A percentile compares a stretch with the other conserved stretches of the same genome.
Conservation (phyloP, 1,140 invertebrate species). For the Meloidogyne floridensis region DNA sequence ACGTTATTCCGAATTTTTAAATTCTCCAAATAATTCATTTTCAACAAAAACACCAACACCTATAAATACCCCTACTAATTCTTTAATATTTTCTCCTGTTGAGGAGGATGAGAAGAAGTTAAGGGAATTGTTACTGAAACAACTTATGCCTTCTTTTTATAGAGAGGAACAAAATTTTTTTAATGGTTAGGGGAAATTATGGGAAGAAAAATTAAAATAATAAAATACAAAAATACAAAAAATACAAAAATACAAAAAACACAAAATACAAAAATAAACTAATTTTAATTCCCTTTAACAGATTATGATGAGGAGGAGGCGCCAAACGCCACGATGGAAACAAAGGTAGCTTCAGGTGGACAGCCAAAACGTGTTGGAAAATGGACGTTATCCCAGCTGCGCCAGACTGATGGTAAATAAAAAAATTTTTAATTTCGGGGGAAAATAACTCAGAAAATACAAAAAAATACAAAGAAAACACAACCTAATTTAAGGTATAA, state of each 20-base stretch:
- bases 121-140: constrained; percentile 7
- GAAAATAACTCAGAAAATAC: no score
- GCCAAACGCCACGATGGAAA: constrained; percentile 66
- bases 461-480: background rate
- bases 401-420: constrained; percentile 56
- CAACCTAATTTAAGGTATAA: constrained; percentile 48
- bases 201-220: constrained; percentile 22
- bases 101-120: background rate
- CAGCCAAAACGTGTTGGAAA: constrained; percentile 64
- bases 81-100: constrained; percentile 6
- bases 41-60: background rate
- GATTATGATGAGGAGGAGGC: constrained; percentile 55
- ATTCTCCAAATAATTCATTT: background rate
- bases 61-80: constrained; percentile 6
- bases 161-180: constrained; percentile 6
- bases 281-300: constrained; percentile 15
- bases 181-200: background rate
- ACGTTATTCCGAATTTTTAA: constrained; percentile 15
- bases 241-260: background rate
- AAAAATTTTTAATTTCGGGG: no score
- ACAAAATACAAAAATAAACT: background rate
- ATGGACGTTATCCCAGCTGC: constrained; percentile 64
- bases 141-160: background rate
- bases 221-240: constrained; percentile 22
- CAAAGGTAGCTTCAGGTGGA: constrained; percentile 59